Evolutionary conservation across 2,797 vertebrate species (phyloP).

Genomic region (Etheostoma perlongum): DNA sequence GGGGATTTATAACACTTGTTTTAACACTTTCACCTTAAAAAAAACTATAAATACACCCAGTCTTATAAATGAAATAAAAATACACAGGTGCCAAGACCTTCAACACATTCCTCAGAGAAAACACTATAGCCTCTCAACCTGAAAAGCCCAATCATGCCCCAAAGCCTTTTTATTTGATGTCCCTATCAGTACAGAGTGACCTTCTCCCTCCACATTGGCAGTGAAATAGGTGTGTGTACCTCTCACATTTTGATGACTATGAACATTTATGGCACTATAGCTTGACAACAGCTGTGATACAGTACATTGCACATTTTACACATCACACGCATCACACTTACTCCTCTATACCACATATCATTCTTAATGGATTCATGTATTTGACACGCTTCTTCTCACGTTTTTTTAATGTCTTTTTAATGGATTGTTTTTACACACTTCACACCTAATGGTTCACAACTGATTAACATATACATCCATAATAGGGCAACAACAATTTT

Average conservation of each 20-base stretch:
- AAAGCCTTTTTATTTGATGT: constrained; percentile 25
- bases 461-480: not conserved
- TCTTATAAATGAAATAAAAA: not conserved
- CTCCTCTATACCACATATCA: not conserved
- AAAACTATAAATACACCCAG: not conserved
- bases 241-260: not conserved
- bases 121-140: not conserved
- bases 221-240: constrained; percentile 2
- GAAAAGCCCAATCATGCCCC: constrained; percentile 3
- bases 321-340: not conserved
- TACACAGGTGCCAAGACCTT: not conserved
- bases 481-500: not conserved
- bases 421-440: not conserved
- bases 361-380: not conserved
- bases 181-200: constrained; percentile 24
- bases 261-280: constrained; percentile 1
- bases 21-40: constrained; percentile 27
- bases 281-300: not conserved
- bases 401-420: not conserved
- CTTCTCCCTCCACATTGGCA: constrained; percentile 6
- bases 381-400: not conserved
- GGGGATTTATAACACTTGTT: constrained; percentile 3
- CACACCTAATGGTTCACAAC: not conserved
- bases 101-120: constrained; percentile 8
- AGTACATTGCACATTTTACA: not conserved